Evolutionary conservation across 2,113 vertebrate species (phyloP), one percentile per base, ranked within the genome.

Genomic region (Prietella phreatophila): DNA sequence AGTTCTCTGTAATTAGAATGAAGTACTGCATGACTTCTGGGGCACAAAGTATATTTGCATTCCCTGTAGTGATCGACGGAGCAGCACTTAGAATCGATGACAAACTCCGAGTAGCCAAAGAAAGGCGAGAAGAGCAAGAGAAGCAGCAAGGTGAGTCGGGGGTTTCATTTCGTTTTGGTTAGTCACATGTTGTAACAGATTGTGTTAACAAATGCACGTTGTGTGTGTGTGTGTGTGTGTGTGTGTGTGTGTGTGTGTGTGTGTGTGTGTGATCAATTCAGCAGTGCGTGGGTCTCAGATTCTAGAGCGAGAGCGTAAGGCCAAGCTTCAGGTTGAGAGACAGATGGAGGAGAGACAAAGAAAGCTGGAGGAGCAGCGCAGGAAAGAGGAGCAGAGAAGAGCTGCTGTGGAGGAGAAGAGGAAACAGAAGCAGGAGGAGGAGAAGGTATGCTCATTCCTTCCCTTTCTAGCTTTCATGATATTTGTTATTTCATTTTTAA

Each of bases 261-360:
- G 39, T 2, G 85, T 75, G 0, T 75, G 47, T 50, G 8, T 79
- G 69, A 5, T 69, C 3, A 20, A 1, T 91, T 30, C 93, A 99
- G 98, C 96, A 89, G 94, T 94, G 85, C 96, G 96, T 88, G 98
- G 97, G 89, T 95, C 94, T 33, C 97, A 98, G 58, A 95, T 98
- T 15, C 93, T 97, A 91, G 97, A 99, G 91, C 96, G 98, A 83
- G 97, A 99, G 85, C 96, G 95, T 88, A 99, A 97, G 91, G 91
- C 97, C 87, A 97, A 96, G 89, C 87, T 97, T n/a, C 96, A 96
- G 22, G 97, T 97, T 69, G 97, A 98, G 91, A 97, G 96, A 30
- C 97, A 98, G 88, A 87, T 98, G 91, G 98, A 99, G 93, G 98
- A 98, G 91, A 97, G 96, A 69, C 97, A 97, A 65, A 95, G 93